Evolutionary conservation across 2,113 vertebrate genomes (phyloP).

Genomic region (Cyanoramphus novaezelandiae): DNA sequence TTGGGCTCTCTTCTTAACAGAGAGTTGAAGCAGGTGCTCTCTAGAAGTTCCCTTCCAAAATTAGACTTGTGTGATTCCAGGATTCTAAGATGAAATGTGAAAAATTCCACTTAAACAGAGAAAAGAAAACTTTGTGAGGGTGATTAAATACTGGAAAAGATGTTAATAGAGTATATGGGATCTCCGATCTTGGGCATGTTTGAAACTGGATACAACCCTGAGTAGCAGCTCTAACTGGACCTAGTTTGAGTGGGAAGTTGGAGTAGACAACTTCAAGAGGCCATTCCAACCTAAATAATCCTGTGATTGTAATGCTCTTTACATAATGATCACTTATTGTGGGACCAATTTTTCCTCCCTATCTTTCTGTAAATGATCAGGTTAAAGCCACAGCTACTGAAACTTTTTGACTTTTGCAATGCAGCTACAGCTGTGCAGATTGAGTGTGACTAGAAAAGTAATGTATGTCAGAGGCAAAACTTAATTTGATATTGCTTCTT

Average conservation of each 20-base stretch:
- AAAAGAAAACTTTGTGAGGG: background rate
- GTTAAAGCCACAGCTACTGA: background rate
- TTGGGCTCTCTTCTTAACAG: accelerated
- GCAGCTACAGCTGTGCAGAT: background rate
- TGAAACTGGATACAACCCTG: background rate
- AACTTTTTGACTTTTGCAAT: background rate
- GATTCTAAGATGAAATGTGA: background rate
- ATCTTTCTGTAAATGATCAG: background rate
- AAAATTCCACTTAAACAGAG: background rate
- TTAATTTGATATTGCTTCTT: background rate
- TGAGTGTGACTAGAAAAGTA: background rate
- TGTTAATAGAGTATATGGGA: background rate
- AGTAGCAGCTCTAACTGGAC: background rate
- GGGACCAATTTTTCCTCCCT: background rate
- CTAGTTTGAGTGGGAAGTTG: accelerated
- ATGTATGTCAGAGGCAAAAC: background rate
- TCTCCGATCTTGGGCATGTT: background rate
- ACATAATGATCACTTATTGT: background rate
- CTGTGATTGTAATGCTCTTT: background rate
- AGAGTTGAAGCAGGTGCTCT: background rate
- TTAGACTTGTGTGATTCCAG: background rate
- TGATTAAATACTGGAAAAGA: background rate
- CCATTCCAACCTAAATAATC: background rate
- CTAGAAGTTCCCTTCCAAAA: background rate
- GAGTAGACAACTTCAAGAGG: background rate